A percentile compares a stretch with the other conserved stretches of the same genome.
Evolutionary conservation across 2,888 invertebrate genomes (phyloP).

Genomic region (Odontothrips loti): DNA sequence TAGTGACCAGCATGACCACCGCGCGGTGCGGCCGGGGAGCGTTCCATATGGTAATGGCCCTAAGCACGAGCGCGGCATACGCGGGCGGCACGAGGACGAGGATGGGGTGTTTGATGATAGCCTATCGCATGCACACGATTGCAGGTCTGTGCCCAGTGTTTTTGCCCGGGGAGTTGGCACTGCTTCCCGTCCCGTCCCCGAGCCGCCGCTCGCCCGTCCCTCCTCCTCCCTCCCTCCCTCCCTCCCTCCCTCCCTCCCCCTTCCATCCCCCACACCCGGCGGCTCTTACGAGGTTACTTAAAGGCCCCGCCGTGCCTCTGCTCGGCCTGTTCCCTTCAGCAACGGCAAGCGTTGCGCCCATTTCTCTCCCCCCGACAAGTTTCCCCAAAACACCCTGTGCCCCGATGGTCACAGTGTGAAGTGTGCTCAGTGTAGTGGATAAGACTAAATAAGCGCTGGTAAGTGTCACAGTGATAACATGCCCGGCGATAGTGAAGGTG

Average conservation of each 20-base stretch:
- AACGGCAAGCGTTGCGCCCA: constrained; percentile 16
- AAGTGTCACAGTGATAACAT: neutral
- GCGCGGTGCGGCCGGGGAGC: too few relatives aligned
- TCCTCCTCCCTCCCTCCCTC: neutral
- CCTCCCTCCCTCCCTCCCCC: neutral
- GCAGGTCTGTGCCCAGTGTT: neutral
- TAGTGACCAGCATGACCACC: too few relatives aligned
- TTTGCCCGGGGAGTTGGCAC: constrained; percentile 15
- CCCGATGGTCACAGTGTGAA: constrained; percentile 9
- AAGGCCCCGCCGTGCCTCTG: neutral
- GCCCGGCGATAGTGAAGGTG: neutral
- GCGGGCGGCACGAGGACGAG: too few relatives aligned
- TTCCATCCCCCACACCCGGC: too few relatives aligned
- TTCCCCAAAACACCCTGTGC: neutral
- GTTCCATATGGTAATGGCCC: too few relatives aligned
- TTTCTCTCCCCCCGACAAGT: neutral
- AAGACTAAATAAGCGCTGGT: neutral
- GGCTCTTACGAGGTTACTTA: neutral
- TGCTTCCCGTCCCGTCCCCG: neutral
- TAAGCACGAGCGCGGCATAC: too few relatives aligned
- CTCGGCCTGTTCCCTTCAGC: constrained; percentile 15
- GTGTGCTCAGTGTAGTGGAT: neutral
- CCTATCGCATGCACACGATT: too few relatives aligned
- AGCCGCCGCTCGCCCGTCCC: neutral
- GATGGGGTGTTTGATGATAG: too few relatives aligned